A percentile compares a stretch with the other conserved stretches of the same genome.
phyloP scores from a whole-genome alignment of 2,888 invertebrate species.

The Calliphora vomitoria region DNA sequence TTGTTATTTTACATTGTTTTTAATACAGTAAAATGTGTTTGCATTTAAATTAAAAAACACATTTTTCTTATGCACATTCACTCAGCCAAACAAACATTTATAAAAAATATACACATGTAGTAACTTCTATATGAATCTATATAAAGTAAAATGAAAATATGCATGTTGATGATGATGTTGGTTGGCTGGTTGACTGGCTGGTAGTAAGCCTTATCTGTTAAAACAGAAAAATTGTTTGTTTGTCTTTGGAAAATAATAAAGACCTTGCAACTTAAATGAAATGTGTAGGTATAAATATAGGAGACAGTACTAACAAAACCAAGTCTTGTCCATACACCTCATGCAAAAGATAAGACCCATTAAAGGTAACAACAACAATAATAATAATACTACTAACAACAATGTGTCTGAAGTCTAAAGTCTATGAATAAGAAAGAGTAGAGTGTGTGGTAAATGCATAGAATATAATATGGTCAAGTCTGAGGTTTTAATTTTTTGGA shows the following conservation, averaged over 20 bases:
- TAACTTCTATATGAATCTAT: neutral
- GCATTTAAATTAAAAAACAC: slow-evolving; percentile 84
- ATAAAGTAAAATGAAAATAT: neutral
- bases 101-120: slow-evolving; percentile 17
- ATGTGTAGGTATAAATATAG: slow-evolving; percentile 20
- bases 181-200: slow-evolving; percentile 32
- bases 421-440: slow-evolving; percentile 24
- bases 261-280: slow-evolving; percentile 60
- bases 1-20: slow-evolving; percentile 1
- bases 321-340: slow-evolving; percentile 3
- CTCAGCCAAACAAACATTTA: slow-evolving; percentile 15
- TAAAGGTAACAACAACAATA: slow-evolving; percentile 53
- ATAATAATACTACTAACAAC: slow-evolving; percentile 12
- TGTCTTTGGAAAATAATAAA: slow-evolving; percentile 72
- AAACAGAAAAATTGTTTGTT: slow-evolving; percentile 70
- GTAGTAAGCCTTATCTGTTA: slow-evolving; percentile 67
- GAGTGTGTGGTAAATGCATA: slow-evolving; percentile 57
- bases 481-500: slow-evolving; percentile 60
- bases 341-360: slow-evolving; percentile 64
- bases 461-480: slow-evolving; percentile 67
- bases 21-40: slow-evolving; percentile 79
- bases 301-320: slow-evolving; percentile 50
- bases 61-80: slow-evolving; percentile 79
- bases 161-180: slow-evolving; percentile 45
- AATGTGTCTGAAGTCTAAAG: slow-evolving; percentile 44